Evolutionary conservation across 1,140 invertebrate genomes (phyloP), one percentile per base, ranked within the genome.

Genomic region (Araneus ventricosus): DNA sequence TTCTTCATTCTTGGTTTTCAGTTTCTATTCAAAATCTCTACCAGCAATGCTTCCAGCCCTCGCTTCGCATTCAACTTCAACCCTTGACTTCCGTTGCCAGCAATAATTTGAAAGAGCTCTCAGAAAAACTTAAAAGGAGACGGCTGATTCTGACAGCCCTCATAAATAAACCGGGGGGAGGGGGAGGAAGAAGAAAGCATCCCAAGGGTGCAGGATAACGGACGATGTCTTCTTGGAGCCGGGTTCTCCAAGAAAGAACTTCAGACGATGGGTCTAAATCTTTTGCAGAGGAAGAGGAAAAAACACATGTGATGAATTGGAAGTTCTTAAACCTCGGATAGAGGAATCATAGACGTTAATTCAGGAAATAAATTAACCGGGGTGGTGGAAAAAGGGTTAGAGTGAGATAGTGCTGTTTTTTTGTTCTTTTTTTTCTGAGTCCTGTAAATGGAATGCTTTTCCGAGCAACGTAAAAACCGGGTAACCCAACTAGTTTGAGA

Each of bases 281-380:
- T 45, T 34, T 7, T 27, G 22, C 22, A 24, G 45, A 27, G 39
- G 27, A 30, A 20, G 8, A 3, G 30, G 61, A 59, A 59, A 61
- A 86, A 86, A 61, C 10, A 2, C 10, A 59, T 30, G 30, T 70
- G 70, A 90, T 90, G 67, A 41, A 90, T 90, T 52, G 34, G 27
- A 41, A 39, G 67, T 24, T 90, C 41, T 90, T 52, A 41, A 79
- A 70, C 70, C 24, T 22, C n/a, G 70, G 67, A 90, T 52, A 34
- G 30, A 22, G 20, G 41, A 70, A 90, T 90, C 88, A 79, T 79
- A 59, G 24, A 27, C 88, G 80, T 90, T 90, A 90, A 90, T 90
- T 52, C 59, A 20, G 70, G 24, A 22, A 52, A 80, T 90, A 75
- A 79, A 79, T 52, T 90, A 57, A 79, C 20, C 3, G 6, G 7